phyloP scores from a whole-genome alignment of 2,113 vertebrate species.

The Nematolebias whitei region DNA sequence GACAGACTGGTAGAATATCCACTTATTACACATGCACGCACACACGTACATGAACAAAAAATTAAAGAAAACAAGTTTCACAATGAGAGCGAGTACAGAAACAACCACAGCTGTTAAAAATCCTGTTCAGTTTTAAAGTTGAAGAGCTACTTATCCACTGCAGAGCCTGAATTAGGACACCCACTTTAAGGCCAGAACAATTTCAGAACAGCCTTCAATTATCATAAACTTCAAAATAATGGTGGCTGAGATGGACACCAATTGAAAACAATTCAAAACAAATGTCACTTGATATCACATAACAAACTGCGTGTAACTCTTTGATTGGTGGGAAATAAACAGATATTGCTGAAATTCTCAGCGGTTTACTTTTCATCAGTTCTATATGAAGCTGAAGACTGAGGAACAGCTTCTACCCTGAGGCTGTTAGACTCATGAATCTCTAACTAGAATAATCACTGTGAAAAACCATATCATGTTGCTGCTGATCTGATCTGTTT shows the following conservation, averaged over 20 bases:
- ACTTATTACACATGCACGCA: no score
- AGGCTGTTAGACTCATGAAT: no score
- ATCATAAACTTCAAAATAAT: neutral
- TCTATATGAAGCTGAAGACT: slow-evolving; percentile 10
- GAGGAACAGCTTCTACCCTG: no score
- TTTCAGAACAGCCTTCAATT: neutral
- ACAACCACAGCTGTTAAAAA: slow-evolving; percentile 11
- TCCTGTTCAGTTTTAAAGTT: slow-evolving; percentile 16
- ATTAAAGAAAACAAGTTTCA: neutral
- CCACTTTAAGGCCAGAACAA: slow-evolving; percentile 23
- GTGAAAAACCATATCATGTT: no score
- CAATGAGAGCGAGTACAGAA: neutral
- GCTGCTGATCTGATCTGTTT: no score
- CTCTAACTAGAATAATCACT: no score
- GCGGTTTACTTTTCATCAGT: slow-evolving; percentile 3
- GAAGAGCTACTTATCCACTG: slow-evolving; percentile 31
- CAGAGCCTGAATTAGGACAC: neutral
- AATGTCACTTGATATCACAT: slow-evolving; percentile 31
- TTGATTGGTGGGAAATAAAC: neutral
- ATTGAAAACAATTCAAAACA: slow-evolving; percentile 15
- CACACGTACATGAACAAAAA: neutral
- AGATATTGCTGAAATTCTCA: neutral
- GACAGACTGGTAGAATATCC: no score
- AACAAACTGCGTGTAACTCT: neutral
- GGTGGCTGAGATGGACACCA: neutral